Percentiles rank a stretch among this genome's conserved stretches.
These are phyloP conservation scores for Parauchenoglanis punctatus DNA, from an alignment of 2,797 vertebrate species.

Conservation along the genomic window DNA sequence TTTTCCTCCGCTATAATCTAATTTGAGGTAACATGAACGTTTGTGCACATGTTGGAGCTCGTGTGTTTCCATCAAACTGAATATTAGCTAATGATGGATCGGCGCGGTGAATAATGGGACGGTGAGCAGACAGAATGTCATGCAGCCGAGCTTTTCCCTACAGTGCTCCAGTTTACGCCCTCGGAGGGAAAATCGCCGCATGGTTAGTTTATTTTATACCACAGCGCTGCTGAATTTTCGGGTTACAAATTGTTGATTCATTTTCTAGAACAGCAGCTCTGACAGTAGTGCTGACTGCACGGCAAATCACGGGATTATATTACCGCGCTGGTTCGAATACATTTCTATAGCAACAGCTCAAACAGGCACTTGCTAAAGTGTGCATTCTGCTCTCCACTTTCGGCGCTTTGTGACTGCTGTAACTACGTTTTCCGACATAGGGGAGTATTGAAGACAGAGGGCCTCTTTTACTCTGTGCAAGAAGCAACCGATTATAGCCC, in stretches of 20 bases:
- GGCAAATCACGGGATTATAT: background rate
- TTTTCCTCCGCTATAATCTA: slow-evolving; percentile 18
- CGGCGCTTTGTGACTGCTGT: background rate
- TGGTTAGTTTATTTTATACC: background rate
- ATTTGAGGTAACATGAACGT: slow-evolving; percentile 9
- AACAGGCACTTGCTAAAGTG: background rate
- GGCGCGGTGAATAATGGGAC: slow-evolving; percentile 15
- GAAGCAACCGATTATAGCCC: background rate
- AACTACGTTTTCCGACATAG: background rate
- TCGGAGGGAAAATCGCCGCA: background rate
- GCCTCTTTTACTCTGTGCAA: background rate
- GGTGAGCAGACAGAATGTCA: background rate
- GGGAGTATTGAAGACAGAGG: background rate
- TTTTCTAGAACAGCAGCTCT: background rate
- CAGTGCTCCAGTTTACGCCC: background rate
- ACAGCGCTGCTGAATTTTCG: background rate
- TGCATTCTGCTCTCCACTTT: background rate
- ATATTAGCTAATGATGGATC: slow-evolving; percentile 6
- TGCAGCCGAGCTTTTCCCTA: background rate
- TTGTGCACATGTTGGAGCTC: slow-evolving; percentile 10
- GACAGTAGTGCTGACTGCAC: background rate
- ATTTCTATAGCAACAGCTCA: background rate
- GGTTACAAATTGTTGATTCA: background rate
- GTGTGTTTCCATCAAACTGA: slow-evolving; percentile 14
- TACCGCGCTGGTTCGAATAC: background rate